Evolutionary conservation across 1,140 invertebrate species (phyloP), one percentile per base, ranked within the genome.

Genomic region (Cydia pomonella): DNA sequence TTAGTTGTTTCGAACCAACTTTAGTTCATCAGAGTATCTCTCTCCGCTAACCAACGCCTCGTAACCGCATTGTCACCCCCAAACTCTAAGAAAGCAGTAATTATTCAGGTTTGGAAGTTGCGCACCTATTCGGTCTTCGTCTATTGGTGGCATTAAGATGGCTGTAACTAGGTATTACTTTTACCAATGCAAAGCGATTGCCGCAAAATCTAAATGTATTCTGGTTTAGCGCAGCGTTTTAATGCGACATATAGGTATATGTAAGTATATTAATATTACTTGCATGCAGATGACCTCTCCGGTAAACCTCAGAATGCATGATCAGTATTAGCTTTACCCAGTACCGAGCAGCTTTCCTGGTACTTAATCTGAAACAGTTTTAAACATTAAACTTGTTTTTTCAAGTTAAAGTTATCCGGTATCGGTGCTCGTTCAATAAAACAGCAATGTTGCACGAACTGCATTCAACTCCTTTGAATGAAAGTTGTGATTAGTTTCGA

Each of bases 401-500:
- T 80, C 77, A 79, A 79, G 76, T 79, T 76, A 76, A 80, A 83
- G 78, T 77, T 74, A 76, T 75, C 78, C 77, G 79, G 79, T 83
- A 80, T 74, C 72, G 75, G 73, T 79, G 78, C 77, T 82, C 73
- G 78, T 83, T 84, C 82, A 86, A 87, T 87, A 85, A 86, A 87
- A 85, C 75, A 80, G 79, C 80, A 81, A 82, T 84, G 82, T 71
- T 69, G 72, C 76, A 79, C 71, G 74, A 78, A 76, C 78, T 83
- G 77, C 77, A 80, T 80, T 80, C 73, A 78, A 66, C 75, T 81
- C 79, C 78, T 86, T 84, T 78, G 79, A 75, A 74, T 78, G 72
- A 83, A 87, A 87, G 74, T 85, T 87, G 84, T 84, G 84, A 87
- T 87, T 86, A 83, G 81, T 84, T 84, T 80, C 76, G 81, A 81